Conservation (phyloP, 2,113 vertebrate species). For the Acrocephalus arundinaceus region DNA sequence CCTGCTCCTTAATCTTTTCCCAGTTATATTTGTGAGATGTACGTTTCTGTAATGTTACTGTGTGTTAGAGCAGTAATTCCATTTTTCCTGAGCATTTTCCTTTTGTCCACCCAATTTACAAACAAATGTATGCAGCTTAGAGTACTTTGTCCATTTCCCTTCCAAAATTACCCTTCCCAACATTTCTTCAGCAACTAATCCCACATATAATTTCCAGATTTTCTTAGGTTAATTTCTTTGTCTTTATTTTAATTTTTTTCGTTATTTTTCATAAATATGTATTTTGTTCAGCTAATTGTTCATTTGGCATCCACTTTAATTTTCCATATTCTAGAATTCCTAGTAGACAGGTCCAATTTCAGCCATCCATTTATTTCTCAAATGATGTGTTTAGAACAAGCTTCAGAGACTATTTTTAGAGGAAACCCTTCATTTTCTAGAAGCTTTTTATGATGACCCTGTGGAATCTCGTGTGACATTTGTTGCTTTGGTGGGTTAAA, state of each 20-base stretch:
- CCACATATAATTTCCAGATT: slow-evolving; percentile 29
- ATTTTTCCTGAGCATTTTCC: slow-evolving; percentile 51
- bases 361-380: slow-evolving; percentile 3
- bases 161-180: slow-evolving; percentile 30
- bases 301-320: neutral
- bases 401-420: neutral
- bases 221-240: slow-evolving; percentile 30
- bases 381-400: neutral
- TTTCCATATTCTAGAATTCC: neutral
- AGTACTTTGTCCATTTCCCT: slow-evolving; percentile 37
- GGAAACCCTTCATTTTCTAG: slow-evolving; percentile 6
- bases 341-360: slow-evolving; percentile 48
- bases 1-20: slow-evolving; percentile 52
- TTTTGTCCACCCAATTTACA: slow-evolving; percentile 63
- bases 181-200: slow-evolving; percentile 55
- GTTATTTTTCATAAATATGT: neutral
- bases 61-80: slow-evolving; percentile 50
- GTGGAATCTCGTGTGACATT: slow-evolving; percentile 27
- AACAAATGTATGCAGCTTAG: slow-evolving; percentile 67
- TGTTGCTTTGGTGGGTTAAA: slow-evolving; percentile 60
- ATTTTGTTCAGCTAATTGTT: slow-evolving; percentile 13
- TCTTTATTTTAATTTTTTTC: neutral
- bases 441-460: slow-evolving; percentile 6
- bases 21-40: slow-evolving; percentile 29
- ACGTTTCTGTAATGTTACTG: neutral